Conservation (phyloP, 2,888 invertebrate species). For the Diadegma fenestrale region DNA sequence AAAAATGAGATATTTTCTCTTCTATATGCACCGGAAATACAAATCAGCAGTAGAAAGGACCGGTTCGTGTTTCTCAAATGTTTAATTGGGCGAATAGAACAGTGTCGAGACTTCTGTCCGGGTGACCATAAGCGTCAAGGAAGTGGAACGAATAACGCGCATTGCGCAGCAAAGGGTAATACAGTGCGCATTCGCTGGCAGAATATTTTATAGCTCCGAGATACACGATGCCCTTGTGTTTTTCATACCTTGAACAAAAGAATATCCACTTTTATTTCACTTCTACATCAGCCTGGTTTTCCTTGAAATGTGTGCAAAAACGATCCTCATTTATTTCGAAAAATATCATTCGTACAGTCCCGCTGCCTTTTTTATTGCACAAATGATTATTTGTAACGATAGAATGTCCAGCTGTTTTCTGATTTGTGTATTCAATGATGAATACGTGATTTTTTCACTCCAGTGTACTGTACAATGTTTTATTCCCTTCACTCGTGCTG, state of each 20-base stretch:
- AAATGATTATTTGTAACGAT: no score
- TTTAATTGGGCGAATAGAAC: slow-evolving; percentile 82
- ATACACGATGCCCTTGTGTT: slow-evolving; percentile 15
- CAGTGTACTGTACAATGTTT: no score
- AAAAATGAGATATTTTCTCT: slow-evolving; percentile 22
- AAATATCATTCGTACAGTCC: background rate
- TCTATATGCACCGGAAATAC: slow-evolving; percentile 78
- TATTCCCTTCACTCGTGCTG: no score
- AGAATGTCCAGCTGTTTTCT: no score
- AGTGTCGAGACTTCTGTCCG: slow-evolving; percentile 78
- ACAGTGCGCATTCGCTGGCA: background rate
- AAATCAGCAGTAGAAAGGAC: slow-evolving; percentile 77
- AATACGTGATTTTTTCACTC: no score
- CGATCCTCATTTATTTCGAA: background rate
- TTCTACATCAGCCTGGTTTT: background rate
- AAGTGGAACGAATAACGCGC: slow-evolving; percentile 80
- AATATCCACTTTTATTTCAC: background rate
- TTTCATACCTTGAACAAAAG: background rate
- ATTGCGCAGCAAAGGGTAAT: slow-evolving; percentile 24
- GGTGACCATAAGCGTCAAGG: slow-evolving; percentile 82
- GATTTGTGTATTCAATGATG: no score
- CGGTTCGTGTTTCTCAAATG: slow-evolving; percentile 82
- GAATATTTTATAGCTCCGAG: slow-evolving; percentile 3
- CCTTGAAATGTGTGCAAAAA: background rate
- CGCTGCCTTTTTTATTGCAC: no score